Base-by-base conservation (phyloP, 1,140 invertebrate genomes). In the Paracyclopina nana region DNA sequence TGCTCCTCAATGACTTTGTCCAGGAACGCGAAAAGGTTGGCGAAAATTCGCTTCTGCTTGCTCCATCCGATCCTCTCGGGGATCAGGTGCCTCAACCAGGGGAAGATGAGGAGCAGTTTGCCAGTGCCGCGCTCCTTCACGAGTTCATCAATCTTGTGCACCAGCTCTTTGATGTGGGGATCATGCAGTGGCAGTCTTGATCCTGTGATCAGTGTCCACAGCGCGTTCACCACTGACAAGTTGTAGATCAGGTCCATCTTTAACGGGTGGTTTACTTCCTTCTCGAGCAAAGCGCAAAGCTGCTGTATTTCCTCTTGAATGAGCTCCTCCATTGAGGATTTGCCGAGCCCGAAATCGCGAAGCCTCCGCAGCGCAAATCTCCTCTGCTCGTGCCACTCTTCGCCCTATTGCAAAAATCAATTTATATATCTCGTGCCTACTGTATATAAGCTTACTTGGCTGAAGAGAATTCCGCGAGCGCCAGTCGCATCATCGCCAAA, bases 291-390 rank as follows among this genome's bases (percentile, higher is more conserved):
- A 5, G 14, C 41, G 18, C 43, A 20, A 14, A 38, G 9, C 20
- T 45, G 14, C 43, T 26, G 14, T n/a, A 45, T 31, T 26, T 52
- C 51, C 22, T 24, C 14, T n/a, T 50, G 22, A 8, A 52, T 41
- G 4, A 50, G 18, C 14, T 49, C 22, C 20, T 52, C 51, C 16
- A 28, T 43, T 2, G 6, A 11, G n/a, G 41, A 20, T 52, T 60
- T 62, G 1, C 62, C 61, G 12, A 62, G 57, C 6, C 62, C 62
- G 43, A 63, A 62, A 52, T 62, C 62, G 26, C 61, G 43, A 24
- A 63, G 51, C n/a, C 58, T 52, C 20, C 55, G 55, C 2, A 62
- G 41, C 2, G 59, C 59, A 49, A 63, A 60, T 9, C 59, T 53
- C n/a, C 60, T 55, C 8, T 58, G 41, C 11, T 56, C 49, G 26